Conservation (phyloP, 2,113 vertebrate species). For the Reinhardtius hippoglossoides region DNA sequence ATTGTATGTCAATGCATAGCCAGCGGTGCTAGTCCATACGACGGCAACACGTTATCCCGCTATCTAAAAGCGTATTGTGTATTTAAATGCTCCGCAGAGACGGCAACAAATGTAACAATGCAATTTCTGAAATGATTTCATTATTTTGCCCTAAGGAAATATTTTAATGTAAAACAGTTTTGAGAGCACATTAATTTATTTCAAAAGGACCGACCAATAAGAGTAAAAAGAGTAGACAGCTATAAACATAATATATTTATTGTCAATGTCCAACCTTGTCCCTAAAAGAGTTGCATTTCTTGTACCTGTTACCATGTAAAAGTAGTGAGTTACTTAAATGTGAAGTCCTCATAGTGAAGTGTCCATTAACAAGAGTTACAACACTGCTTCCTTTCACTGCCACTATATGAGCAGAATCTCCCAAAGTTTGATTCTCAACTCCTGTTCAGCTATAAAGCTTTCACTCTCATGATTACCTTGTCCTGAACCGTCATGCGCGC, state of each 20-base stretch:
- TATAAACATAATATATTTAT: not conserved
- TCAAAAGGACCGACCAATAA: conserved; percentile 47
- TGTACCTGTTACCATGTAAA: conserved; percentile 26
- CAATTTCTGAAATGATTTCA: conserved; percentile 68
- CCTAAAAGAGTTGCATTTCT: not conserved
- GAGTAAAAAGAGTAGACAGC: not conserved
- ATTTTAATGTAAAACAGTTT: conserved; percentile 66
- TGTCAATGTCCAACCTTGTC: not conserved
- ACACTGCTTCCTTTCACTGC: conserved; percentile 52
- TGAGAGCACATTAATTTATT: conserved; percentile 44
- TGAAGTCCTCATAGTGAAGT: not conserved
- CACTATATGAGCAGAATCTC: conserved; percentile 47
- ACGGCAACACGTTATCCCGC: conserved; percentile 38
- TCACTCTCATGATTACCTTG: not conserved
- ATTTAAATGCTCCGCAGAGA: conserved; percentile 76
- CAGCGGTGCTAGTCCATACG: conserved; percentile 51
- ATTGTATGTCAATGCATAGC: conserved; percentile 68
- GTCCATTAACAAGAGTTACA: conserved; percentile 42
- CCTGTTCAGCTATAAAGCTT: conserved; percentile 50
- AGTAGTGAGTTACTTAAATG: conserved; percentile 7
- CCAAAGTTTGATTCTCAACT: conserved; percentile 52
- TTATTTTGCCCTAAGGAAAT: conserved; percentile 57
- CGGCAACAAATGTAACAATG: conserved; percentile 70
- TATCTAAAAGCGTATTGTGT: conserved; percentile 70
- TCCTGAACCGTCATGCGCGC: too few relatives aligned